phyloP scores from a whole-genome alignment of 2,888 invertebrate species.

The Conus canariensis region DNA sequence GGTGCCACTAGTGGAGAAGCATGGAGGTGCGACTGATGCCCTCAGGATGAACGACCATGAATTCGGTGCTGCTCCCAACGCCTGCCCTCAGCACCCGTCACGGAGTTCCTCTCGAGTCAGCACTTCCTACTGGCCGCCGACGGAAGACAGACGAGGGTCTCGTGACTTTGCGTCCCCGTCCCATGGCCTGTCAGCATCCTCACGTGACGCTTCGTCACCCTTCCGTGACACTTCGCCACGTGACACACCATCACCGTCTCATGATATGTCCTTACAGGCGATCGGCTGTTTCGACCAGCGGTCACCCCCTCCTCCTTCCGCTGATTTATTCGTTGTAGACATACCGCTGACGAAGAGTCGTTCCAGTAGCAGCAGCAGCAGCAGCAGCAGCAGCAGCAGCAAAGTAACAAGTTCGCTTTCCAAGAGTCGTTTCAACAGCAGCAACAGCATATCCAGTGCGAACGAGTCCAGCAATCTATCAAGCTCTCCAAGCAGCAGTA shows the following conservation, averaged over 20 bases:
- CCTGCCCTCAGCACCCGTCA: background rate
- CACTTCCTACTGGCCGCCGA: background rate
- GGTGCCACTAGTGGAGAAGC: background rate
- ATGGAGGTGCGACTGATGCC: constrained; percentile 29
- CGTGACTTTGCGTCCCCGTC: background rate
- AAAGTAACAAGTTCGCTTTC: background rate
- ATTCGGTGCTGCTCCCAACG: constrained; percentile 5
- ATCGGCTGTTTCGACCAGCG: background rate
- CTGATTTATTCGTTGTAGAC: background rate
- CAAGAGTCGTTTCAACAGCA: background rate
- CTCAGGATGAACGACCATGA: constrained; percentile 34
- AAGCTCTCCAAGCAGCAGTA: background rate
- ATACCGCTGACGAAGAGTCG: background rate
- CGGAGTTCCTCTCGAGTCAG: background rate
- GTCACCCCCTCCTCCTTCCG: background rate
- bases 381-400: background rate
- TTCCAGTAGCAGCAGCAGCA: background rate
- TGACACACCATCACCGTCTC: background rate
- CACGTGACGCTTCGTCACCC: background rate
- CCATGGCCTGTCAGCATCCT: background rate
- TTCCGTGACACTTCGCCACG: background rate
- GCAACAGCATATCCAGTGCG: background rate
- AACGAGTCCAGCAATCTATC: background rate
- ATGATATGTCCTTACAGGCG: background rate
- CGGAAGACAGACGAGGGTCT: background rate